Evolutionary conservation across 2,113 vertebrate genomes (phyloP), one percentile per base, ranked within the genome.

Genomic region (Colistium nudipinnis): DNA sequence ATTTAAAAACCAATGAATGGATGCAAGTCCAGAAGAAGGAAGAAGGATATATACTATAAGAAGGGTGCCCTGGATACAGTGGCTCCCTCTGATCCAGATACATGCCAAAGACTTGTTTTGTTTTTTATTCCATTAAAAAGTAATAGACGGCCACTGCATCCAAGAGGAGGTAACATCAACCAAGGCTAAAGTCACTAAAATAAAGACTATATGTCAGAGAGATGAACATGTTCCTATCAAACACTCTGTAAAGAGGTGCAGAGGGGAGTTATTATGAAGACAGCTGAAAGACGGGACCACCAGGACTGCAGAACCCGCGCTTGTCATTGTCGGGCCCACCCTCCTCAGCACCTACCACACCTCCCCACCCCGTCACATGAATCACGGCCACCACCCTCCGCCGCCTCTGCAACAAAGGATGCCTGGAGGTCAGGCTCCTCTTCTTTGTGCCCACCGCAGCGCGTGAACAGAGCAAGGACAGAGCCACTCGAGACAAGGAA

Each of bases 381-480:
- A 80, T 80, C 76, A 45, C 53, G 33, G 74, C 78, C 87, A 77
- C 82, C 76, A 84, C 86, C 85, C 84, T 77, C 70, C 70, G 48
- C 76, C 75, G 82, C 83, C 80, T 85, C 78, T 10, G 52, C 69
- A 85, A 90, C 88, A 92, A 91, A 89, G 89, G 88, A 77, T 68
- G 76, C 89, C 91, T 88, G 87, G 84, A 91, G 88, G 89, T 88
- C 85, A 88, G 41, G 79, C 87, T 89, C 85, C 59, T 83, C 82
- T 77, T 84, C 82, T 87, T 82, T 86, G 70, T 78, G 77, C 59
- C 65, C 72, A 62, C 78, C 55, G 14, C 73, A 51, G 72, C 10
- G 57, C 61, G 16, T 51, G 65, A 82, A 79, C 68, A 63, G 38
- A 63, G 38, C 30, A 48, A 54, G 77, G 65, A 66, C 67, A 75